These are phyloP conservation scores for Acipenser oxyrinchus DNA, from an alignment of 2,797 vertebrate genomes.

Conservation along the genomic window DNA sequence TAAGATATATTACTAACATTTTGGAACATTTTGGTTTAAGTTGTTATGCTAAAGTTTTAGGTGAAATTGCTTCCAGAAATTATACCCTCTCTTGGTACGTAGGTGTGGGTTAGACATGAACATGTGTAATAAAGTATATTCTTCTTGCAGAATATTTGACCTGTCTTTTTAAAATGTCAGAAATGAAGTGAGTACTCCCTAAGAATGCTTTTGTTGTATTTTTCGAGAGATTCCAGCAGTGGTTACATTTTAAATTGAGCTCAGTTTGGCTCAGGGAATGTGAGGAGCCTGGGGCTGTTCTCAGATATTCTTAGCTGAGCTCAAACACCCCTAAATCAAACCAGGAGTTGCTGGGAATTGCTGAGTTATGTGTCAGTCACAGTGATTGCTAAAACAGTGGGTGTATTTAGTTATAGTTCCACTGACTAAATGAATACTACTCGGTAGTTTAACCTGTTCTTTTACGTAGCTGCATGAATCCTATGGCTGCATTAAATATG, in stretches of 20 bases:
- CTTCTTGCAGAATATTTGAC: constrained; percentile 6
- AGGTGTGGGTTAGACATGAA: not conserved
- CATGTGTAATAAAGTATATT: not conserved
- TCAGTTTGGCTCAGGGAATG: constrained; percentile 4
- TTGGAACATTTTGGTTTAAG: no score
- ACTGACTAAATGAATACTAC: not conserved
- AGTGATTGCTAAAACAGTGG: not conserved
- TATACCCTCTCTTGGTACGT: not conserved
- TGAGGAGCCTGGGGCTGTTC: constrained; percentile 2
- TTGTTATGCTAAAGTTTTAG: no score
- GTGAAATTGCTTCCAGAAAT: not conserved
- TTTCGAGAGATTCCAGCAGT: not conserved
- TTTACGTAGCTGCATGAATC: not conserved
- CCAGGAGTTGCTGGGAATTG: not conserved
- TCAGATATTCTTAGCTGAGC: constrained; percentile 1
- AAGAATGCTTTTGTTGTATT: not conserved
- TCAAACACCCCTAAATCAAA: constrained; percentile 3
- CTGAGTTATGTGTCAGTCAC: not conserved
- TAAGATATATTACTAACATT: no score
- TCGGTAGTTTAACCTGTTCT: not conserved
- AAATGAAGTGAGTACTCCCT: not conserved
- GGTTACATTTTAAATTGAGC: constrained; percentile 1
- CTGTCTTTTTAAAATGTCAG: constrained; percentile 6
- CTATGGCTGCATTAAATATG: no score
- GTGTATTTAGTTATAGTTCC: not conserved